Base-by-base conservation (phyloP, 2,113 vertebrate genomes). In the Zapus hudsonius region DNA sequence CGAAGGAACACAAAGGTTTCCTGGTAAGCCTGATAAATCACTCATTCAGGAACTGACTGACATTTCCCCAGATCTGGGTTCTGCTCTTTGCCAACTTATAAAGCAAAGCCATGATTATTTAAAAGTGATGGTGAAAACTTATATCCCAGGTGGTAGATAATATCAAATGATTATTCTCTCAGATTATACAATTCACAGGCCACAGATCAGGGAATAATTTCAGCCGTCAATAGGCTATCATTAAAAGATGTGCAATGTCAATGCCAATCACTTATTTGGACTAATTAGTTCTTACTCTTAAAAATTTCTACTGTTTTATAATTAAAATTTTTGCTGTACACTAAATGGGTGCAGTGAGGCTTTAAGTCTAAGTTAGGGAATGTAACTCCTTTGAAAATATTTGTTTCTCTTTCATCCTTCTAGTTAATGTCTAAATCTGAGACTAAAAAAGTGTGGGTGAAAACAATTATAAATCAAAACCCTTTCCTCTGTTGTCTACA, bases 61-160 rank as follows among this genome's bases (percentile, higher is more conserved):
- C 19, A 15, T 64, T 95, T 94, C 72, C 79, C 61, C 27, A 74
- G 25, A 91, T 90, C 38, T 87, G 63, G 33, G 82, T 78, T 63
- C 69, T 83, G 31, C 8, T 13, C 42, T 95, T 87, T 91, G 81
- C 64, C 52, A 75, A 76, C 27, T 91, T 95, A 86, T 81, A 92
- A 96, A 89, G 89, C 72, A 93, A 94, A 92, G 84, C 69, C 78
- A 69, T 84, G 93, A 94, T 94, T 81, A 94, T 79, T 94, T 94
- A 59, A 74, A 93, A 72, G 78, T 63, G 84, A 87, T 70, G 47
- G 59, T 87, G 63, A 76, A 94, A 91, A 82, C 55, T 47, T 17
- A 63, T 44, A 73, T 84, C 67, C 72, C 84, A 38, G 33, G 69
- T 40, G 33, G 67, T 44, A 29, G 55, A 61, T 92, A 47, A 78